Evolutionary conservation across 2,797 vertebrate genomes (phyloP).

Genomic region (Megaceryle alcyon): DNA sequence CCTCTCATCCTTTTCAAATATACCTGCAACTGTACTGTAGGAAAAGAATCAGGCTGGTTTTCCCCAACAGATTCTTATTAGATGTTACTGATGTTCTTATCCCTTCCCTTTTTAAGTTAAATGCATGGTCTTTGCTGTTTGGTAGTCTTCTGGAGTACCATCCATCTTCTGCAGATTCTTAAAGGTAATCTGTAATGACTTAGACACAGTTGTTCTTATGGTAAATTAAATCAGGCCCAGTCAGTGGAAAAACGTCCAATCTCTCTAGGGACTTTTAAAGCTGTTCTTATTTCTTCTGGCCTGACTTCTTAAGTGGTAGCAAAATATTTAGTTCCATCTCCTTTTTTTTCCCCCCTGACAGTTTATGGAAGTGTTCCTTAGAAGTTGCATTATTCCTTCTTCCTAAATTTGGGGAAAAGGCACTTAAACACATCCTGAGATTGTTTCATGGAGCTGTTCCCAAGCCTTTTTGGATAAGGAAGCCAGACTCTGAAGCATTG

Average conservation of each 20-base stretch:
- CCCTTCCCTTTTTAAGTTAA: not conserved
- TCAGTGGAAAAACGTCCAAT: not conserved
- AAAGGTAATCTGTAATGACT: not conserved
- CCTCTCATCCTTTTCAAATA: not conserved
- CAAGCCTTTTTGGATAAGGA: not conserved
- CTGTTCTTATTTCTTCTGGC: not conserved
- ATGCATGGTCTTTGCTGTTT: not conserved
- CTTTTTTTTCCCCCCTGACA: too few species aligned
- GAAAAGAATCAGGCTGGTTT: not conserved
- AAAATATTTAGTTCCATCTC: not conserved
- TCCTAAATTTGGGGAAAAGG: not conserved
- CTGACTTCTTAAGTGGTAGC: not conserved
- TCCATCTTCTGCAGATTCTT: not conserved
- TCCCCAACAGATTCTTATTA: not conserved
- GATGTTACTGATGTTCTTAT: not conserved
- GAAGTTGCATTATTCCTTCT: not conserved
- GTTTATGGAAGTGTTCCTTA: not conserved
- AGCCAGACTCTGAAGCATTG: too few species aligned
- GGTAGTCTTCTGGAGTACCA: not conserved
- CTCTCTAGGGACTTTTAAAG: not conserved
- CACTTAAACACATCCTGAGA: not conserved
- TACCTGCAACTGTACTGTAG: not conserved
- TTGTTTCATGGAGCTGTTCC: not conserved
- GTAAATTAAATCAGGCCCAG: not conserved
- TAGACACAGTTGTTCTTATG: not conserved